Evolutionary conservation across 2,113 vertebrate species (phyloP), one percentile per base, ranked within the genome.

Genomic region (Perca flavescens): DNA sequence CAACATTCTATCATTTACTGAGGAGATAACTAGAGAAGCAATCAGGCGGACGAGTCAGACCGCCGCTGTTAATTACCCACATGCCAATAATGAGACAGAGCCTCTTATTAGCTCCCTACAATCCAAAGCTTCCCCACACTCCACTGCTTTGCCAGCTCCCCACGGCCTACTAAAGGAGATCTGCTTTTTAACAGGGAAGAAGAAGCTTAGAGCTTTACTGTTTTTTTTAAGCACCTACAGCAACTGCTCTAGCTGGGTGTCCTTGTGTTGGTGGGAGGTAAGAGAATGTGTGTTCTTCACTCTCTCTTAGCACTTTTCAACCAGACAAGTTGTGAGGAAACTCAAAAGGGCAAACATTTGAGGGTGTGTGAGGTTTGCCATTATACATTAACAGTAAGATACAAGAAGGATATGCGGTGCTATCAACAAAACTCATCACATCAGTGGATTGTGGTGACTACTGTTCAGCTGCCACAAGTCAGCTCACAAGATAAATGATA

Each of bases 21-120:
- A 92, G 90, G 92, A 94, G 93, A 96, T 95, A 94, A 95, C 92
- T 93, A 91, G 71, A 84, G 89, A 95, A 89, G 91, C 93, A 95
- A 92, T 95, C 93, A 95, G 90, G 90, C 91, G 60, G 89, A 88
- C 84, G 60, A 90, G 88, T 92, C 91, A 89, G 88, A 84, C 74
- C 74, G 67, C 85, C 73, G 69, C 91, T 90, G 91, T 92, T 96
- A 95, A 96, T 96, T 96, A 95, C 90, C 93, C 91, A 87, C 88
- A 91, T 84, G 80, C 88, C 89, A 92, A 95, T 95, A 94, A 95
- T 92, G 92, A 94, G 92, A 86, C 88, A 86, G 78, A 84, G 91
- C 79, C 89, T 91, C 88, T 91, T 91, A 90, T 94, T 92, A 93
- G 88, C 88, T 83, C 53, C 78, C 77, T 64, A 89, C 92, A 93